Evolutionary conservation across 2,113 vertebrate species (phyloP), one percentile per base, ranked within the genome.

Genomic region (Mugil cephalus): DNA sequence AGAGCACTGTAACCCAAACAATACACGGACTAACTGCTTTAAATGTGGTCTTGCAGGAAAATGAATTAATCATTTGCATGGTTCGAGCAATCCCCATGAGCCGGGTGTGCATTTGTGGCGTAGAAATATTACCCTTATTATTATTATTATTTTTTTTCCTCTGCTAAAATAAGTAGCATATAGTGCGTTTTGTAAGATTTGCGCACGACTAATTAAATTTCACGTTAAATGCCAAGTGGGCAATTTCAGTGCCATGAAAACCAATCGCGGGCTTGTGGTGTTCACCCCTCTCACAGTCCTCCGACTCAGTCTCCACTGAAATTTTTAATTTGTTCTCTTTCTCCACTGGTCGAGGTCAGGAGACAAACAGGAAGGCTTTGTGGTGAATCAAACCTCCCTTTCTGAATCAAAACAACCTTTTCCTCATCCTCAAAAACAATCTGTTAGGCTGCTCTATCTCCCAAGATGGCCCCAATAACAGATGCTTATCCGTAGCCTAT

Each of bases 361-460:
- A 71, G 73, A 87, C 72, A 69, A 73, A 79, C 65, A 82, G 68
- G 73, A 87, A 80, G 69, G 54, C 61, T 74, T 39, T 69, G 65
- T 51, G 73, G 76, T 80, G 82, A 81, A 82, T 83, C 62, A 79
- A 72, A 59, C 79, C 84, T 79, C 59, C 65, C n/a, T 79, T 69
- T 83, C 74, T 69, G 74, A 87, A 83, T 77, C 73, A 85, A 85
- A 90, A 86, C 88, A 90, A 80, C 55, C 69, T 77, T 77, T 88
- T 87, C 85, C 84, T 90, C 84, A 87, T 80, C 77, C 74, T 87
- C 73, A 76, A 86, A 79, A 80, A 67, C 87, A 87, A 83, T 87
- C 87, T 89, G 87, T 74, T 77, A 52, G 73, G 55, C 71, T 79
- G 53, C 51, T 58, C 61, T 66, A 62, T 90, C 80, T 85, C 82